These are phyloP conservation scores for Paramuricea clavata DNA, from an alignment of 92 coral and sea anemone species.

Conservation along the genomic window DNA sequence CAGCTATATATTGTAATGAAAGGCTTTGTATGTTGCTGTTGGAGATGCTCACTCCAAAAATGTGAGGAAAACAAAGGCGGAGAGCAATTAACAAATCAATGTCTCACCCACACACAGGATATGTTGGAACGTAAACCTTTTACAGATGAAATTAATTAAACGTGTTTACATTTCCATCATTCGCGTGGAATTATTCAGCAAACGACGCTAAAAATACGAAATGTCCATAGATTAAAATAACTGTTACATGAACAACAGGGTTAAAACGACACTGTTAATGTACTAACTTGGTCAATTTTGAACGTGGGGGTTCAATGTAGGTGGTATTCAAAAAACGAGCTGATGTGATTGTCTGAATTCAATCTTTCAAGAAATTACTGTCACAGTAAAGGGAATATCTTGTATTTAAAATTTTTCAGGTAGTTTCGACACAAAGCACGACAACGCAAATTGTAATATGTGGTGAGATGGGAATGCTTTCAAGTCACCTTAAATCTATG, in stretches of 20 bases:
- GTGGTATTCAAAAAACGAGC: not conserved
- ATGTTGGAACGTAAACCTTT: constrained; percentile 4
- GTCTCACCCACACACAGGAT: constrained; percentile 41
- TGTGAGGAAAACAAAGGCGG: constrained; percentile 39
- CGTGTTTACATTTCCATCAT: constrained; percentile 15
- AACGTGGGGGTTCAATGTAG: not conserved
- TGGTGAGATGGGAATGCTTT: not conserved
- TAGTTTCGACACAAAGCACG: too few relatives aligned
- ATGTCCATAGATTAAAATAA: not conserved
- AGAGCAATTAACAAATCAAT: constrained; percentile 32
- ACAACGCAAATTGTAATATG: not conserved
- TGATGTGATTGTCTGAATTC: not conserved
- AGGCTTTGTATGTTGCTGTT: not conserved
- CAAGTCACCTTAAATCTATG: not conserved
- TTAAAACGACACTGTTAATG: not conserved
- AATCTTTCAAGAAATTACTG: too few relatives aligned
- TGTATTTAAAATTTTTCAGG: too few relatives aligned
- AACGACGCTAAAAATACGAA: not conserved
- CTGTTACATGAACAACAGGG: not conserved
- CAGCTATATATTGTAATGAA: not conserved
- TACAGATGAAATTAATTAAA: constrained; percentile 32
- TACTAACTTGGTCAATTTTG: not conserved
- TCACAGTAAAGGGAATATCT: too few relatives aligned
- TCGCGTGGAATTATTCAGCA: not conserved
- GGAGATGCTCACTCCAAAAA: not conserved